Conservation (phyloP, 37 sponge, comb jelly and placozoan genomes). For the Crambe crambe region DNA sequence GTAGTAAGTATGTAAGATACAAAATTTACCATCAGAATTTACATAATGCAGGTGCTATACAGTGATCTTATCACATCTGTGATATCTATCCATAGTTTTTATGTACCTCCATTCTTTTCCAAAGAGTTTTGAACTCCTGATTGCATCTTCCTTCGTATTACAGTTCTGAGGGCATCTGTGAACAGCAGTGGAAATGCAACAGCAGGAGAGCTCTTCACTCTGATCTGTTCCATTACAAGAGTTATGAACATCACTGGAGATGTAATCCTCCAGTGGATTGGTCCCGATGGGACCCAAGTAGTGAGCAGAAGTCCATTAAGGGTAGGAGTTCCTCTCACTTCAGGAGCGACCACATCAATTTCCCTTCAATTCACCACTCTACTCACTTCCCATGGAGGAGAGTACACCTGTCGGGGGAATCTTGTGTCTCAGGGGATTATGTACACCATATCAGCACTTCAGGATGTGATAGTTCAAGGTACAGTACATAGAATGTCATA, state of each 20-base stretch:
- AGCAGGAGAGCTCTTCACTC: neutral
- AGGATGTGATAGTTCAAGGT: constrained; percentile 5
- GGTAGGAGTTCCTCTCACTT: neutral
- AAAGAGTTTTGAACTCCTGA: too few species aligned
- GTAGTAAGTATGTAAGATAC: neutral
- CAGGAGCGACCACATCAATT: neutral
- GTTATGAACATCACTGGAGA: neutral
- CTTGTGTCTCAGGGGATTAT: neutral
- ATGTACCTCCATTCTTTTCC: neutral
- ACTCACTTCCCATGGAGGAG: constrained; percentile 7
- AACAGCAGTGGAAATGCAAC: neutral
- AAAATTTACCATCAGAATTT: too few species aligned
- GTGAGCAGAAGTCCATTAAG: neutral
- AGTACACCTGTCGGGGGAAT: neutral
- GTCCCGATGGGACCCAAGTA: neutral
- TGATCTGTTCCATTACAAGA: constrained; percentile 1
- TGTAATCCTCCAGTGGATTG: constrained; percentile 9
- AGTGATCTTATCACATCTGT: too few species aligned
- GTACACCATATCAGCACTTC: neutral
- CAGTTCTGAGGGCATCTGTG: constrained; percentile 17
- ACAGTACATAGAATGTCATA: neutral
- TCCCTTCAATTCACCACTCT: neutral
- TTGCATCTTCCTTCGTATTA: neutral
- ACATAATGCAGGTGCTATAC: too few species aligned
- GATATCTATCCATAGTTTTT: too few species aligned